Base-by-base conservation (phyloP, 2,797 vertebrate species). In the Acanthornis magna region DNA sequence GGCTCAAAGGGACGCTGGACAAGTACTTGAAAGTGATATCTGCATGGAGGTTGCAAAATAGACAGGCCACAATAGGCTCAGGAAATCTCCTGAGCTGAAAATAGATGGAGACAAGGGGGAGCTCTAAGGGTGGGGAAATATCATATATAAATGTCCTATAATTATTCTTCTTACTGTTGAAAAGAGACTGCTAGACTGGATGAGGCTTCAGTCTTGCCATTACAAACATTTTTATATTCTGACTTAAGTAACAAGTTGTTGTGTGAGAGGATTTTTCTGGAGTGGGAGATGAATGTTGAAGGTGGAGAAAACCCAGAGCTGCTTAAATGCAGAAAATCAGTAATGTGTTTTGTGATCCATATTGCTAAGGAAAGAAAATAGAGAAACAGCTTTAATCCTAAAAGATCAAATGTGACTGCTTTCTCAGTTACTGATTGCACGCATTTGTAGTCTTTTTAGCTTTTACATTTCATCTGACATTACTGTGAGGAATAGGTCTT, bases 81-180 rank as follows among this genome's bases (percentile, higher is more conserved):
- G 83, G 40, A 96, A 95, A 90, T 93, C 66, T 95, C 30, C 85
- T 81, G 58, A 70, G 67, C 85, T 84, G 80, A 95, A 96, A 96
- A 96, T 91, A 94, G 85, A 83, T 43, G 61, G 45, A 40, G 30
- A 62, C 48, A 57, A 86, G 13, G 12, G 51, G 43, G 65, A 88
- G 18, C 13, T n/a, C 7, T 43, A 55, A 55, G 66, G 38, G 45
- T 84, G n/a, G 63, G 40, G 83, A 76, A 90, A 84, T 76, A 88
- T n/a, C 1, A 23, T 88, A 21, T 55, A 48, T 36, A 32, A 75
- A 78, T 87, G 43, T 88, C 93, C 76, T 93, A 66, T 93, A 96
- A 60, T 88, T 95, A 55, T 78, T 95, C 79, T 84, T 86, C 25
- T 25, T 76, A 66, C 54, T 88, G 15, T 62, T 91, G 60, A 57